These are phyloP conservation scores for Crotalus adamanteus DNA, from an alignment of 2,797 vertebrate genomes.

Conservation along the genomic window DNA sequence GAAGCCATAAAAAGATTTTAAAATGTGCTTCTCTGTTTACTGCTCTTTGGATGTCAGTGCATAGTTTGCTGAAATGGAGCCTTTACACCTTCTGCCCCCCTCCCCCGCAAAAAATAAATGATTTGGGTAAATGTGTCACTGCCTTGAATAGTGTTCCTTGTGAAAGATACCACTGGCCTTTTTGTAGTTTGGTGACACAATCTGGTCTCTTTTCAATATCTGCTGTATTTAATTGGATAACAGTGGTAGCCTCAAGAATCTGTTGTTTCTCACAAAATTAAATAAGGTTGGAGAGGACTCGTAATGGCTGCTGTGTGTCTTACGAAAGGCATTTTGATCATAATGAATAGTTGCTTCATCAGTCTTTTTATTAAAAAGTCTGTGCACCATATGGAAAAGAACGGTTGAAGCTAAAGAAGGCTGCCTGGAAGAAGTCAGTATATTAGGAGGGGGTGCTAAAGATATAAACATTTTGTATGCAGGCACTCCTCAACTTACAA, in stretches of 20 bases:
- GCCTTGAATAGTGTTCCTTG: background rate
- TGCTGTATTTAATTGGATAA: too few species aligned
- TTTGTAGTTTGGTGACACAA: background rate
- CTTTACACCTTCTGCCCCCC: background rate
- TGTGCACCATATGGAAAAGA: background rate
- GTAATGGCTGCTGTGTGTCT: background rate
- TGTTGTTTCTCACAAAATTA: background rate
- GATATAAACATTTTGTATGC: background rate
- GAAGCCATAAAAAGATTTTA: background rate
- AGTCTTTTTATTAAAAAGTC: background rate
- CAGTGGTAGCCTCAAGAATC: background rate
- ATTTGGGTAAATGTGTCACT: background rate
- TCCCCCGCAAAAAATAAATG: background rate
- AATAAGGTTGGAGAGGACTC: background rate
- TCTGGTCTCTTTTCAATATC: background rate
- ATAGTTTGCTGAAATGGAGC: background rate
- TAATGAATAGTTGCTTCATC: background rate
- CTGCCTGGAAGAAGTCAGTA: background rate
- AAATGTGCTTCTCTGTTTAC: background rate
- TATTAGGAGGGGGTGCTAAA: background rate
- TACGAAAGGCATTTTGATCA: background rate
- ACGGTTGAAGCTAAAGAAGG: slow-evolving; percentile 16
- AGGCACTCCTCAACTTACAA: too few species aligned
- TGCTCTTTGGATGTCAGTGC: background rate
- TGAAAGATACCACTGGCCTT: background rate